These are phyloP conservation scores for Henicopernis longicauda DNA, from an alignment of 2,113 vertebrate species.

Conservation along the genomic window DNA sequence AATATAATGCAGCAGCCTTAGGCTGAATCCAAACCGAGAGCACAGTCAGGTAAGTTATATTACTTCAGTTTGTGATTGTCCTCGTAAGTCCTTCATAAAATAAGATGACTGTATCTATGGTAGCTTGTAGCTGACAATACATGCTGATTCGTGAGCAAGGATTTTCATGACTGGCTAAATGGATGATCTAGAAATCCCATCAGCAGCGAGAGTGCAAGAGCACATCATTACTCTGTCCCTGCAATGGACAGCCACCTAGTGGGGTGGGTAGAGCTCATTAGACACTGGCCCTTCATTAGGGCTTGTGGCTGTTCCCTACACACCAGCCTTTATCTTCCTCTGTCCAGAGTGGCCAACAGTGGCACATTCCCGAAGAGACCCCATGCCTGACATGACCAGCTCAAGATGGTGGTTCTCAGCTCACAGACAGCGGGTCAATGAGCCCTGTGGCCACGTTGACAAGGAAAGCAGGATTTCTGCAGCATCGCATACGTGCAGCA, in stretches of 20 bases:
- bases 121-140: not conserved
- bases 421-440: fast-evolving
- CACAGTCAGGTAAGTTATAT: not conserved
- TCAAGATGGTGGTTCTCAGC: not conserved
- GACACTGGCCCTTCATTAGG: not conserved
- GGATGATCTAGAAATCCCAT: not conserved
- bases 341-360: not conserved
- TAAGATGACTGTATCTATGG: not conserved
- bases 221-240: not conserved
- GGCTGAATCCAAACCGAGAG: not conserved
- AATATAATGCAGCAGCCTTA: not conserved
- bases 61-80: not conserved
- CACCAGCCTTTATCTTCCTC: not conserved
- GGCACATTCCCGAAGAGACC: not conserved
- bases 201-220: not conserved
- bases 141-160: not conserved
- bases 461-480: not conserved
- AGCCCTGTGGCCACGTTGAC: not conserved
- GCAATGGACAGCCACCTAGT: too few relatives aligned
- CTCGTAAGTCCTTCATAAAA: not conserved
- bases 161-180: not conserved
- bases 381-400: not conserved
- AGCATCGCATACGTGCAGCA: not conserved
- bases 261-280: not conserved
- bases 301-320: not conserved